phyloP scores from a whole-genome alignment of 2,797 vertebrate species.

The Mormyrus proboscirostris region DNA sequence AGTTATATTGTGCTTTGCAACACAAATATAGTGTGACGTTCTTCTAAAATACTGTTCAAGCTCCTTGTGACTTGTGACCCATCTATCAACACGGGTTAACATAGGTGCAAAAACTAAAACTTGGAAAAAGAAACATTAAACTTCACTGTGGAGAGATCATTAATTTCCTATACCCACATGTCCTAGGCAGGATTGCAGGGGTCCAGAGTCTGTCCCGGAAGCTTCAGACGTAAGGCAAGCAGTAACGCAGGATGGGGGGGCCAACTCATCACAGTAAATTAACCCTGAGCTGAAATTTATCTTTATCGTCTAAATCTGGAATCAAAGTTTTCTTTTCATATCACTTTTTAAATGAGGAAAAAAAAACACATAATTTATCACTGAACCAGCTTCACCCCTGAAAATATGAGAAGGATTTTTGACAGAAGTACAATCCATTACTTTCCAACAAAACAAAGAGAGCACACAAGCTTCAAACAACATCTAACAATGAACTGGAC shows the following conservation, averaged over 20 bases:
- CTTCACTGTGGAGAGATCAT: neutral
- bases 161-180: neutral
- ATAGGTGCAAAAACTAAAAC: neutral
- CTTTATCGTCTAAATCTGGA: neutral
- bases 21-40: neutral
- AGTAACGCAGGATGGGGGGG: neutral
- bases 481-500: neutral
- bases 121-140: neutral
- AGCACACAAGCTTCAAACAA: neutral
- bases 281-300: neutral
- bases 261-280: neutral
- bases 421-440: neutral
- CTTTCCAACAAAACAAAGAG: neutral
- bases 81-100: neutral
- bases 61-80: neutral
- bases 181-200: neutral
- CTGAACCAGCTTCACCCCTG: neutral
- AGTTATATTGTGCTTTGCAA: neutral
- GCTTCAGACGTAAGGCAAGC: no score
- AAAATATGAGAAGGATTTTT: neutral
- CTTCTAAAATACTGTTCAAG: neutral
- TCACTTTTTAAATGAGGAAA: neutral
- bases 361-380: neutral
- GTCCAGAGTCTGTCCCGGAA: neutral
- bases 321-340: neutral